phyloP scores from a whole-genome alignment of 2,113 vertebrate species.

The Anoura caudifer region DNA sequence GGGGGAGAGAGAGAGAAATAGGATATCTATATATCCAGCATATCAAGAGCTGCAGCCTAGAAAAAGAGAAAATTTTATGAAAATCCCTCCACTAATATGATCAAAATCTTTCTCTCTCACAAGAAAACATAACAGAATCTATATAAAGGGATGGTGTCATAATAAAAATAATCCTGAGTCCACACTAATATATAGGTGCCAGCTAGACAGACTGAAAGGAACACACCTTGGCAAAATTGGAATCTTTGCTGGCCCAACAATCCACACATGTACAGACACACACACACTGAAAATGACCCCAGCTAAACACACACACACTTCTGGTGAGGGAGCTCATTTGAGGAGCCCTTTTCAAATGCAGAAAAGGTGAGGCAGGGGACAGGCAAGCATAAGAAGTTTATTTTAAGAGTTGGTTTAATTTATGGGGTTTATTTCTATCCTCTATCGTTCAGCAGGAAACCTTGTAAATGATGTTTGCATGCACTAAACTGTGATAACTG shows the following conservation, averaged over 20 bases:
- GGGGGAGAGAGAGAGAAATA: neutral
- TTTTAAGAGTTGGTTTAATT: constrained; percentile 73
- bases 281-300: neutral
- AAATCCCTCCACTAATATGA: neutral
- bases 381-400: constrained; percentile 14
- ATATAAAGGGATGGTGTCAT: neutral
- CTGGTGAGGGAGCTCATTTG: neutral
- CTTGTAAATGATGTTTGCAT: constrained; percentile 76
- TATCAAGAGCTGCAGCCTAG: neutral
- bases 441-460: constrained; percentile 75
- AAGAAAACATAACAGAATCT: neutral
- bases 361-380: constrained; percentile 41
- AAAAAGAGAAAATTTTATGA: neutral
- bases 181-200: neutral
- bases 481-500: constrained; percentile 77
- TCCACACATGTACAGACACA: neutral
- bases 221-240: neutral
- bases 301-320: neutral
- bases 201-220: neutral
- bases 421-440: constrained; percentile 77
- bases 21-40: neutral
- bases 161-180: neutral
- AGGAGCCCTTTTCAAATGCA: neutral
- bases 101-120: neutral
- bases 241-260: neutral